Base-by-base conservation (phyloP, 2,888 invertebrate species). In the Rhopalosiphum nymphaeae region DNA sequence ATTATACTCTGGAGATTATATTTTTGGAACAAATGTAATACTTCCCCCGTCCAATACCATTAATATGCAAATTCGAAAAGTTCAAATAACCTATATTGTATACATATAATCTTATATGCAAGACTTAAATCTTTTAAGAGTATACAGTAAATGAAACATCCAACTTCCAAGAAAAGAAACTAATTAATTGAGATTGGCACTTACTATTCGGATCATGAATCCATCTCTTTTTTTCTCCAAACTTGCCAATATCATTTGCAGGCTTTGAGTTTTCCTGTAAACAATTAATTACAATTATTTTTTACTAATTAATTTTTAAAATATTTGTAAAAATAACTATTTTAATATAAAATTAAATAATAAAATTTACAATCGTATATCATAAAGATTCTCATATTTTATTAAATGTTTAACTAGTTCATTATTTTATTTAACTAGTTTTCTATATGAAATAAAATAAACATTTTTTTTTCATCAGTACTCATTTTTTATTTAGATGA, bases 131-230 rank as follows among this genome's bases (percentile, higher is more conserved):
- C 7, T 36, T 78, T 78, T 78, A 78, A 78, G 21, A 21, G 21
- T 25, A 57, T 16, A 42, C 10, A 67, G 36, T 44, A 78, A 56
- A 78, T 44, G 9, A 61, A 92, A 89, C 13, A 26, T 42, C 56
- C 16, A 86, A 56, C 13, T 49, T 29, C 7, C 9, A 67, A 89
- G 44, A 92, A 29, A 26, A 13, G 13, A n/a, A n/a, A 67, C 67
- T 49, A 91, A 49, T 49, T 25, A 67, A 91, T n/a, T 95, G 94
- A 57, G 89, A 88, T 86, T 91, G 86, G 61, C 95, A 97, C 97
- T 97, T 96, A 97, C 97, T 97, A 96, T 97, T 97, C 57, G 97
- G 97, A 96, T 98, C 97, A 95, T 97, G 97, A 95, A 97, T 97
- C 97, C 97, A 97, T 95, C 97, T 96, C 95, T 97, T 98, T 96